Percentiles rank a stretch among this genome's conserved stretches.
phyloP scores from a whole-genome alignment of 2,888 invertebrate species.

The Eudasyphora cyanicolor region DNA sequence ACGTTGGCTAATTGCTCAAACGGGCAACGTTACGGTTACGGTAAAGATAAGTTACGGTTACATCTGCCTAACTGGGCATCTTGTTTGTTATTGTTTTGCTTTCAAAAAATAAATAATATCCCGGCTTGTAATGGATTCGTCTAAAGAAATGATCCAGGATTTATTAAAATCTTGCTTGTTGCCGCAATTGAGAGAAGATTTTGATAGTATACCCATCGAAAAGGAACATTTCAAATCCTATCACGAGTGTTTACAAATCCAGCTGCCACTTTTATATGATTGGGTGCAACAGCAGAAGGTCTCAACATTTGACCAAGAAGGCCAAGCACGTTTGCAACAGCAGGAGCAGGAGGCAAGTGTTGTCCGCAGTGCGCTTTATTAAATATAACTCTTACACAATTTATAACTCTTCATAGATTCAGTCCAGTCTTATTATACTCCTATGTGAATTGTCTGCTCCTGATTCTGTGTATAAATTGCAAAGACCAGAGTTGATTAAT shows the following conservation, averaged over 20 bases:
- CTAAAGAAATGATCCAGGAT: conserved; percentile 61
- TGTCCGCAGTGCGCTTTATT: not conserved
- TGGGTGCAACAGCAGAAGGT: conserved; percentile 71
- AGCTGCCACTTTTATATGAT: conserved; percentile 74
- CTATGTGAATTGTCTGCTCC: conserved; percentile 74
- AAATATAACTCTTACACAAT: too few species aligned
- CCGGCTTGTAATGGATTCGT: too few species aligned
- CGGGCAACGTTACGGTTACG: too few species aligned
- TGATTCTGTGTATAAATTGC: conserved; percentile 69
- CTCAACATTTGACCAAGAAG: conserved; percentile 26
- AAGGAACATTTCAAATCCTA: conserved; percentile 71
- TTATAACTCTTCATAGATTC: conserved; percentile 67
- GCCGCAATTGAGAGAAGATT: conserved; percentile 72
- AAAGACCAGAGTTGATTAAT: conserved; percentile 65
- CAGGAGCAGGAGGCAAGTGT: conserved; percentile 52
- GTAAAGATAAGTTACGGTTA: too few species aligned
- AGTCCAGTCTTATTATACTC: conserved; percentile 70
- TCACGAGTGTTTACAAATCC: conserved; percentile 67
- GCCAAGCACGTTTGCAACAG: conserved; percentile 46
- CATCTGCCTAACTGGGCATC: too few species aligned
- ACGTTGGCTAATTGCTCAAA: too few species aligned
- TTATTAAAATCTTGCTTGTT: conserved; percentile 71
- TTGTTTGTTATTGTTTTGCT: too few species aligned
- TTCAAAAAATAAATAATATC: too few species aligned
- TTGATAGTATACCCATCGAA: conserved; percentile 71